Evolutionary conservation across 2,888 invertebrate species (phyloP), one percentile per base, ranked within the genome.

Genomic region (Uropetala carovei): DNA sequence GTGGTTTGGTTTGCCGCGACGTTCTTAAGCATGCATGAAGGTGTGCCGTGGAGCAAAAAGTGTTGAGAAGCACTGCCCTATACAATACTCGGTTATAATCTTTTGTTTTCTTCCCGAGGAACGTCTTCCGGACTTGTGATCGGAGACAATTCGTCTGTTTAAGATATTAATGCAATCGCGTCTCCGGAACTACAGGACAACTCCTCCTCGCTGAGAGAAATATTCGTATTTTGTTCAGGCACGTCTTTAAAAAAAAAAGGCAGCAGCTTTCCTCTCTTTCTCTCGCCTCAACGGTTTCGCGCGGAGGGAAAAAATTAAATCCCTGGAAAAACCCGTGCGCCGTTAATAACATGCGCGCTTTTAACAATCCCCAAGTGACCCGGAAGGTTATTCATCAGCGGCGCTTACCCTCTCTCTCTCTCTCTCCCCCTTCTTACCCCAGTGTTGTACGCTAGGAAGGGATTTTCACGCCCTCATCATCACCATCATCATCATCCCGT

Each of bases 351-450:
- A 60, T 60, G 86, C 86, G 30, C 86, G 59, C 59, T 60, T 60
- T 86, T 30, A 59, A 60, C 86, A 86, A 86, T 60, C 27, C 86
- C 56, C 60, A 59, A 60, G 86, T 86, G 86, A 86, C 86, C 86
- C 86, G 86, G 86, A 86, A 86, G 86, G 86, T 60, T 86, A 86
- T 86, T 86, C 86, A 86, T 86, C 86, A 60, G 86, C 86, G 86
- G 59, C 86, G 27, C 59, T 60, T n/a, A 5, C 18, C 7, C 18
- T 9, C 59, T 59, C 59, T 59, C n/a, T n/a, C n/a, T n/a, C 18
- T 60, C 18, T 18, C 4, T 27, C 75, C 3, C 75, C 75, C 22
- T 27, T 18, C 14, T 22, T 64, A n/a, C 75, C 75, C 22, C 7
- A 22, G 22, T 22, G 16, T 68, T 8, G 43, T 43, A 43, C 43